Evolutionary conservation across 1,140 invertebrate genomes (phyloP).

Genomic region (Solenopsis invicta): DNA sequence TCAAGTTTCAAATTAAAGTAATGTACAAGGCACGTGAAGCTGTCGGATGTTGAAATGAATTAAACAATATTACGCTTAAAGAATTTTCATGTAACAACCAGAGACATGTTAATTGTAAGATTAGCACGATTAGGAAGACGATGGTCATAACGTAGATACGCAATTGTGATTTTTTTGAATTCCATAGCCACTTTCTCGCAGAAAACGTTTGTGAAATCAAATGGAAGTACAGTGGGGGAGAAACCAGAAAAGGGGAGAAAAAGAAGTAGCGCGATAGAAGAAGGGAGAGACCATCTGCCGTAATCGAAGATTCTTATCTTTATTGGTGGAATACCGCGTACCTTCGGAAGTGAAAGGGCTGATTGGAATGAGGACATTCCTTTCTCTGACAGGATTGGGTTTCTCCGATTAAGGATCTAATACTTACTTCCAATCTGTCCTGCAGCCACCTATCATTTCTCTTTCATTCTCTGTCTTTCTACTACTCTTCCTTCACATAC

Average conservation of each 20-base stretch:
- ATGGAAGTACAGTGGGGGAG: slow-evolving; percentile 33
- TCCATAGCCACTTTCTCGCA: not conserved
- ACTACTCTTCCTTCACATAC: slow-evolving; percentile 36
- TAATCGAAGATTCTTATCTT: slow-evolving; percentile 81
- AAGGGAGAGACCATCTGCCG: slow-evolving; percentile 57
- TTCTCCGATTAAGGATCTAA: slow-evolving; percentile 80
- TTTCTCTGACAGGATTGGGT: slow-evolving; percentile 75
- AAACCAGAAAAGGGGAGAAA: not conserved
- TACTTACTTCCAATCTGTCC: slow-evolving; percentile 78
- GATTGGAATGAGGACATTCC: slow-evolving; percentile 79
- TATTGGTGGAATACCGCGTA: slow-evolving; percentile 81
- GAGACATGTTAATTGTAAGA: not conserved
- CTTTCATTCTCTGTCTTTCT: slow-evolving; percentile 37
- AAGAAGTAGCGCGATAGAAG: slow-evolving; percentile 2
- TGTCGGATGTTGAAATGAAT: not conserved
- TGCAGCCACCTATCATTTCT: slow-evolving; percentile 42
- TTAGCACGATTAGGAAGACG: not conserved
- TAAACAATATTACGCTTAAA: not conserved
- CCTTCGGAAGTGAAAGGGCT: slow-evolving; percentile 73
- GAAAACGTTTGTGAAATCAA: slow-evolving; percentile 48
- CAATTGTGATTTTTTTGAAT: slow-evolving; percentile 18
- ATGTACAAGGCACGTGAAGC: not conserved
- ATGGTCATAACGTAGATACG: not conserved
- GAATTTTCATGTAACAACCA: not conserved
- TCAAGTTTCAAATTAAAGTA: not conserved